A percentile compares a stretch with the other conserved stretches of the same genome.
Conservation (phyloP, 2,797 vertebrate genomes). For the Manis pentadactyla region DNA sequence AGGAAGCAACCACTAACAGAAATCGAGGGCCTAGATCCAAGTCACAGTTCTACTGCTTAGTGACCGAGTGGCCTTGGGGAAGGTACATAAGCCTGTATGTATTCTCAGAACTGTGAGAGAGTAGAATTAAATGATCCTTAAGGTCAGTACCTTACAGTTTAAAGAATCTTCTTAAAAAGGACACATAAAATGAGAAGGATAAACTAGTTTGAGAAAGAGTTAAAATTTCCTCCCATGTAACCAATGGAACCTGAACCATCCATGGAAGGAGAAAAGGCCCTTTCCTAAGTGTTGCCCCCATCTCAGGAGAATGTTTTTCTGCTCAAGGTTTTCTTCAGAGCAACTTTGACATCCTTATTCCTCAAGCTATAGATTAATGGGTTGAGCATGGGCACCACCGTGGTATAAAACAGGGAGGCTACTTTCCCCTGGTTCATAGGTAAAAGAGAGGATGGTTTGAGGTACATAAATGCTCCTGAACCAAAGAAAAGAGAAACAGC, state of each 20-base stretch:
- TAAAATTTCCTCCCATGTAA: neutral
- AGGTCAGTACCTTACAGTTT: neutral
- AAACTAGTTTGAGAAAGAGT: neutral
- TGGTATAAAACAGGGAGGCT: conserved; percentile 75
- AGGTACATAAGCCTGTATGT: neutral
- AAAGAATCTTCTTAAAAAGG: neutral
- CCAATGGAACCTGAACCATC: neutral
- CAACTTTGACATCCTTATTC: conserved; percentile 73
- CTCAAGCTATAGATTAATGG: conserved; percentile 77
- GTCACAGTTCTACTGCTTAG: neutral
- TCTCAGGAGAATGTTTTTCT: conserved; percentile 34
- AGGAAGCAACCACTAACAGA: neutral
- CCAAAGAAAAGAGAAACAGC: conserved; percentile 76
- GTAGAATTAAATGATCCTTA: neutral
- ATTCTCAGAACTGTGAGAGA: neutral
- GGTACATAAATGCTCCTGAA: conserved; percentile 73
- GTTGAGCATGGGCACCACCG: conserved; percentile 76
- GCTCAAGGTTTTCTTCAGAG: conserved; percentile 69
- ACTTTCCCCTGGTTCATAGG: conserved; percentile 73
- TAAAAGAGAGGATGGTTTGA: conserved; percentile 71
- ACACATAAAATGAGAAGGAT: neutral
- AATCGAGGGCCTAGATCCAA: neutral
- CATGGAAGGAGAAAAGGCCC: neutral
- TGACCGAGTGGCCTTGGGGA: neutral
- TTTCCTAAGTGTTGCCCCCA: neutral